phyloP scores from a whole-genome alignment of 2,113 vertebrate species.

The Synodontis membranacea region DNA sequence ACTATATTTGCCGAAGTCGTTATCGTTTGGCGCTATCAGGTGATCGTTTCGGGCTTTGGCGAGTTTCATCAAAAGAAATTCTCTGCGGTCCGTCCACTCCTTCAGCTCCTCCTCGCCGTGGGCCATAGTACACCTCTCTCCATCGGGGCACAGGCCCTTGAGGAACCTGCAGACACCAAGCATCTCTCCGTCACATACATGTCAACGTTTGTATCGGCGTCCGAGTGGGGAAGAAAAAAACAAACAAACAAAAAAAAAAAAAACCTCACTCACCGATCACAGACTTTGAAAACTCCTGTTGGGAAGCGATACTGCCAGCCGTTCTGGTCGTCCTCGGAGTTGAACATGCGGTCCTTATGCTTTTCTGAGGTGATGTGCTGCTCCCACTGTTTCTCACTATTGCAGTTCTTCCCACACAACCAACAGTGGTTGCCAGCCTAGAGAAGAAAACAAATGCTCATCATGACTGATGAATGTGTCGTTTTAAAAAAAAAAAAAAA shows the following conservation, averaged over 20 bases:
- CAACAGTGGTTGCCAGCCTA: conserved; percentile 97
- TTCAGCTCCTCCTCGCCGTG: conserved; percentile 90
- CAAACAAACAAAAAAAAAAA: too few relatives aligned
- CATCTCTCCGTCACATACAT: conserved; percentile 12
- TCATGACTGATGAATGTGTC: background rate
- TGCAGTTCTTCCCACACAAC: conserved; percentile 98
- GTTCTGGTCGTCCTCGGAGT: conserved; percentile 94
- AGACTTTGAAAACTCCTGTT: conserved; percentile 89
- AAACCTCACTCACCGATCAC: conserved; percentile 80
- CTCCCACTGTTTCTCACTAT: conserved; percentile 98
- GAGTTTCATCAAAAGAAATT: conserved; percentile 94
- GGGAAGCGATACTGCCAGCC: conserved; percentile 99
- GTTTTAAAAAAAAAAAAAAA: background rate
- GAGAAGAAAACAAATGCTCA: background rate
- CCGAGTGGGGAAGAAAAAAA: too few relatives aligned
- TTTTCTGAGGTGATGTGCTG: conserved; percentile 98
- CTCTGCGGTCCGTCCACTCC: conserved; percentile 91
- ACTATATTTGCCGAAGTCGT: conserved; percentile 99
- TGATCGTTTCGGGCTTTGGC: conserved; percentile 96
- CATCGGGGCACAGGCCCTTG: conserved; percentile 84
- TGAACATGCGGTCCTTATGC: conserved; percentile 97
- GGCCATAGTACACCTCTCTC: conserved; percentile 87
- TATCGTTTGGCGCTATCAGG: conserved; percentile 96
- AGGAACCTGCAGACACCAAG: conserved; percentile 75
- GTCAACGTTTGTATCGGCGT: background rate